These are phyloP conservation scores for Athalia circularis DNA, from an alignment of 2,888 invertebrate species.

Conservation along the genomic window DNA sequence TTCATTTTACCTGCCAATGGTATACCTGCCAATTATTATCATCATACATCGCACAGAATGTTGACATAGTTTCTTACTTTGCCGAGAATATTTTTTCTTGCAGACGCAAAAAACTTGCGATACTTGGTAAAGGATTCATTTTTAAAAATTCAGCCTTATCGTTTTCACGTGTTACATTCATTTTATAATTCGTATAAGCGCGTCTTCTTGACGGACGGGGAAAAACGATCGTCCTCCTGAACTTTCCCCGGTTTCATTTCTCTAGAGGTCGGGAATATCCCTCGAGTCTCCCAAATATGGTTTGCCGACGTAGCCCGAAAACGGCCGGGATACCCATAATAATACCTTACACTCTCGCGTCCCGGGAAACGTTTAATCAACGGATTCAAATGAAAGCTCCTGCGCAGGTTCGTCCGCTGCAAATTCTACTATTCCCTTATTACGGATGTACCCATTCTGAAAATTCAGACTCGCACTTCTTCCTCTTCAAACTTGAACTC, in stretches of 20 bases:
- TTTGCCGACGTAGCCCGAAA: constrained; percentile 12
- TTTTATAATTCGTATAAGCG: constrained; percentile 1
- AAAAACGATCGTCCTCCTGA: neutral
- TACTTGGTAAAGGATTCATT: too few relatives aligned
- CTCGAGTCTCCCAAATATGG: constrained; percentile 15
- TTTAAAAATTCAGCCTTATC: neutral
- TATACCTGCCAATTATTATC: too few relatives aligned
- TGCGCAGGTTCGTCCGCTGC: neutral
- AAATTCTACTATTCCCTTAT: neutral
- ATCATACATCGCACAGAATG: too few relatives aligned
- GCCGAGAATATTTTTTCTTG: too few relatives aligned
- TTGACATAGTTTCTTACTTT: too few relatives aligned
- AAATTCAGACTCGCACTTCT: neutral
- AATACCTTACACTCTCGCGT: neutral
- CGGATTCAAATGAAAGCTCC: constrained; percentile 26
- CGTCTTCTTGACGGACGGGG: neutral
- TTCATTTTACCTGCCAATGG: too few relatives aligned
- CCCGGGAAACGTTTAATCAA: constrained; percentile 33
- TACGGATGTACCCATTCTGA: neutral
- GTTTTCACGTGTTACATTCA: neutral
- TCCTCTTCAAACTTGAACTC: neutral
- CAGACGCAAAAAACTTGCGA: too few relatives aligned
- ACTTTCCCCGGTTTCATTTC: neutral
- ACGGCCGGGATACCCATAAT: constrained; percentile 1
- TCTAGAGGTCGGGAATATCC: neutral